A percentile compares a stretch with the other conserved stretches of the same genome.
phyloP scores from a whole-genome alignment of 2,888 invertebrate species.

The Bruchidius siliquastri region DNA sequence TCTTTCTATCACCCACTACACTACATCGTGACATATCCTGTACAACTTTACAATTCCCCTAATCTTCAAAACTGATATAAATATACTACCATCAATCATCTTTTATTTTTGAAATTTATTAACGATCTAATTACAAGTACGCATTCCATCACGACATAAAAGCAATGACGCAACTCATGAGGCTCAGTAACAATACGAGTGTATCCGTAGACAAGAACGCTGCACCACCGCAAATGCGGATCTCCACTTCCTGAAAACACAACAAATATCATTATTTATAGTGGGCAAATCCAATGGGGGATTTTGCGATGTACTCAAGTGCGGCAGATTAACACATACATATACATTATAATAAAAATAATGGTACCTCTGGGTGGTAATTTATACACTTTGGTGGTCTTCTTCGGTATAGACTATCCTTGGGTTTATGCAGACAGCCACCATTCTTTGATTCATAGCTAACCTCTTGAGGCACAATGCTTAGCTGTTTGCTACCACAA shows the following conservation, averaged over 20 bases:
- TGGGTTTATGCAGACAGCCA: conserved; percentile 56
- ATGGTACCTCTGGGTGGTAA: conserved; percentile 87
- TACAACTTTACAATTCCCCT: conserved; percentile 19
- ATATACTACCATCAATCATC: conserved; percentile 15
- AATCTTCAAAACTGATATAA: conserved; percentile 15
- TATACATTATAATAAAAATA: too few relatives aligned
- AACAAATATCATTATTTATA: not conserved
- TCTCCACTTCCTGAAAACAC: conserved; percentile 59
- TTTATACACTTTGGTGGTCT: conserved; percentile 78
- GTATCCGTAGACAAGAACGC: conserved; percentile 27
- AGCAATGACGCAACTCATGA: conserved; percentile 31
- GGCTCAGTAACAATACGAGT: conserved; percentile 27
- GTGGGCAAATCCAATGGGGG: too few relatives aligned
- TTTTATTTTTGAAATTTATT: conserved; percentile 12
- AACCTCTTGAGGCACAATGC: conserved; percentile 71
- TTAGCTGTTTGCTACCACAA: conserved; percentile 81
- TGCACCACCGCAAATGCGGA: conserved; percentile 58
- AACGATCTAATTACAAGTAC: conserved; percentile 21
- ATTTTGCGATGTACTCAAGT: too few relatives aligned
- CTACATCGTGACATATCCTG: not conserved
- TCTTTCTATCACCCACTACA: conserved; percentile 23
- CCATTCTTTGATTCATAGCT: conserved; percentile 52
- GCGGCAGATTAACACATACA: too few relatives aligned
- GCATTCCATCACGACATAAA: conserved; percentile 35
- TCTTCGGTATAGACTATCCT: conserved; percentile 66